A percentile compares a stretch with the other conserved stretches of the same genome.
Evolutionary conservation across 2,113 vertebrate species (phyloP).

Genomic region (Hipposideros armiger): DNA sequence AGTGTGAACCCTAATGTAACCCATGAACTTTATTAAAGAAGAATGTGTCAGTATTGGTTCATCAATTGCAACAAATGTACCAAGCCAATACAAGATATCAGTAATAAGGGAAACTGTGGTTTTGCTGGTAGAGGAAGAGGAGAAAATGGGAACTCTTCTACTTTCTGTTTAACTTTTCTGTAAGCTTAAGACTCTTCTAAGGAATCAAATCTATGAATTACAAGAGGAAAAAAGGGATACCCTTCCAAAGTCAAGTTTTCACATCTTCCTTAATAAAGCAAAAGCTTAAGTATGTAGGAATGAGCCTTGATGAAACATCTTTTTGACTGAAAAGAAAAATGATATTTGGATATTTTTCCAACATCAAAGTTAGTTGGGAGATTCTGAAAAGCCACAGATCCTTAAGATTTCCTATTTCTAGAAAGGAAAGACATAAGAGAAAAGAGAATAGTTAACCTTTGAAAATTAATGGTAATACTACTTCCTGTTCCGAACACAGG

Average conservation of each 20-base stretch:
- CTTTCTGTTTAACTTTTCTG: not conserved
- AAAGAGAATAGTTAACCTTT: not conserved
- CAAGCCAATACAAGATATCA: not conserved
- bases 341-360: conserved; percentile 7
- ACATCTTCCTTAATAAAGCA: not conserved
- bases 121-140: not conserved
- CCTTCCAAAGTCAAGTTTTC: not conserved
- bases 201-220: conserved; percentile 13
- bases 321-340: conserved; percentile 1
- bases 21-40: not conserved
- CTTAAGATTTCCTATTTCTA: conserved; percentile 42
- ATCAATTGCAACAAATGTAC: conserved; percentile 17
- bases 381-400: conserved; percentile 53
- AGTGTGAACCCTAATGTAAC: not conserved
- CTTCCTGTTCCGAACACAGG: not conserved
- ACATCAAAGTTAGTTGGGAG: not conserved
- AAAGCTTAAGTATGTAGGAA: not conserved
- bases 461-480: not conserved
- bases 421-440: conserved; percentile 1
- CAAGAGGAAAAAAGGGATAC: not conserved
- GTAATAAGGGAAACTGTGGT: not conserved
- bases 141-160: not conserved
- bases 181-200: not conserved
- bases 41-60: not conserved
- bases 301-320: not conserved